Base-by-base conservation (phyloP, 1,140 invertebrate genomes). In the Cherax destructor region DNA sequence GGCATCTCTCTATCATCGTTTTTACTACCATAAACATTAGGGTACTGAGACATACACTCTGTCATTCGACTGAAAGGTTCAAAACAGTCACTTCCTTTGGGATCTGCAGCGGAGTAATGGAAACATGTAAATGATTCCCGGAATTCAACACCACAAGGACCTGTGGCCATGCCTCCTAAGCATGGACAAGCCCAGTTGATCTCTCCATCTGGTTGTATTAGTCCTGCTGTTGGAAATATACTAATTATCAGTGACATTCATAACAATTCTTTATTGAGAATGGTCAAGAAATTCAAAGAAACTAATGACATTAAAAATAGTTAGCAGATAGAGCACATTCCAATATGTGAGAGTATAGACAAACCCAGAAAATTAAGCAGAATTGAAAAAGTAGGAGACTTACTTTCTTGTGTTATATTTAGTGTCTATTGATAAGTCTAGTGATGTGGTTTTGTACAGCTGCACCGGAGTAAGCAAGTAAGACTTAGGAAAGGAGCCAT, bases 111-210 rank as follows among this genome's bases (percentile, higher is more conserved):
- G 86, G 95, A 94, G 93, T 98, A 98, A 95, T 99, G 98, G 94
- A 99, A 99, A 95, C 98, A 99, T 30, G 97, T 97, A 94, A 99
- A 99, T 0, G 98, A 98, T 92, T 98, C 97, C 83, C 98, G 95
- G 94, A 99, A 99, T 94, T 98, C 97, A 18, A 97, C 95, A 0
- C 98, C 98, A 94, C 99, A 99, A 0, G 99, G 98, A 3, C 98
- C 98, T 6, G 97, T 98, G 7, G 98, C 97, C 97, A 99, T 98
- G 21, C 98, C 98, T 50, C 98, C 98, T 30, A 99, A 95, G 95
- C 99, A 99, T 0, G 98, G 99, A 94, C 99, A 99, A 94, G 97
- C 97, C 98, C 98, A 99, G 95, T 99, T 99, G 88, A 99, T 99
- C 79, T 97, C 96, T 9, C 99, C 98, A 95, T 98, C 97, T 3